Percentiles rank a stretch among this genome's conserved stretches.
These are phyloP conservation scores for Anagrus nilaparvatae DNA, from an alignment of 1,140 invertebrate genomes.

Conservation along the genomic window DNA sequence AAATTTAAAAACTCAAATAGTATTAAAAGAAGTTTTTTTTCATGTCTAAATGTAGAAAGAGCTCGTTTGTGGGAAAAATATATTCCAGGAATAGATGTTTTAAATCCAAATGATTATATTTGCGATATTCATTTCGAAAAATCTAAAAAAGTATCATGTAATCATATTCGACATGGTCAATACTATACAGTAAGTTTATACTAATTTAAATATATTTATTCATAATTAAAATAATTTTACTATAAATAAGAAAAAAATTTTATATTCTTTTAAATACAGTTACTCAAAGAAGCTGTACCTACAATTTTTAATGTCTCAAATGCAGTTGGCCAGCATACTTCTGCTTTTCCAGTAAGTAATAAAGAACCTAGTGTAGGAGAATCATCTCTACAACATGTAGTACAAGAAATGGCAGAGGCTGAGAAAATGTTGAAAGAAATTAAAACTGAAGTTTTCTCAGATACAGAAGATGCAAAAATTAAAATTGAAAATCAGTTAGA, in stretches of 20 bases:
- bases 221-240: no score
- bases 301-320: slow-evolving; percentile 9
- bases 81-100: slow-evolving; percentile 7
- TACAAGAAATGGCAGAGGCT: slow-evolving; percentile 9
- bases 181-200: neutral
- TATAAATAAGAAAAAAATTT: neutral
- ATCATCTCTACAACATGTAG: slow-evolving; percentile 1
- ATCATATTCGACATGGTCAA: no score
- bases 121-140: slow-evolving; percentile 13
- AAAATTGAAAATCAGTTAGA: slow-evolving; percentile 9
- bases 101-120: neutral
- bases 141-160: no score
- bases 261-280: slow-evolving; percentile 4
- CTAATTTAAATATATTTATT: neutral
- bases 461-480: neutral
- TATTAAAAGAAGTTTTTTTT: neutral
- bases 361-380: neutral
- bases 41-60: slow-evolving; percentile 5
- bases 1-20: neutral
- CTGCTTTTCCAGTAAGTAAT: neutral
- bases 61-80: slow-evolving; percentile 1
- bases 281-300: slow-evolving; percentile 7
- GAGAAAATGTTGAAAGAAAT: slow-evolving; percentile 7
- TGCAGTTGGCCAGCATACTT: neutral
- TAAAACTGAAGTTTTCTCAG: slow-evolving; percentile 12